Conservation (phyloP, 1,140 invertebrate genomes). For the Andrena cerasifolii region DNA sequence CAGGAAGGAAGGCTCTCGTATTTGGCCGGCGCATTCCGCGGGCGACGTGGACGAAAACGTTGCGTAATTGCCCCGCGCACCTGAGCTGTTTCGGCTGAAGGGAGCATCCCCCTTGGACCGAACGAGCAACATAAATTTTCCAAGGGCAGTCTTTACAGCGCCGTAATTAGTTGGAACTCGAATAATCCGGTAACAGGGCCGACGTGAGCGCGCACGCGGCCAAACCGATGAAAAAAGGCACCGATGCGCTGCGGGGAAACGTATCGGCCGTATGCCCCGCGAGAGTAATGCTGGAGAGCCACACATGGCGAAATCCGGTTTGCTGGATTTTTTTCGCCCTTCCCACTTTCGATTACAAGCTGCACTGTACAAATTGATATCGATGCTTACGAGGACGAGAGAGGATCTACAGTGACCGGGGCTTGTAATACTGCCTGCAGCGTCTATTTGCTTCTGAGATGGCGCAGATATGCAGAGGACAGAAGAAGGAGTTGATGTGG, state of each 20-base stretch:
- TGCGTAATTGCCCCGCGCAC: slow-evolving; percentile 67
- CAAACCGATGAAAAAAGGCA: slow-evolving; percentile 52
- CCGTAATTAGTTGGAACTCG: slow-evolving; percentile 73
- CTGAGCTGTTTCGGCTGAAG: slow-evolving; percentile 33
- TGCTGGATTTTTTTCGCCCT: neutral
- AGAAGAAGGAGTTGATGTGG: no score
- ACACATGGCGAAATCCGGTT: slow-evolving; percentile 26
- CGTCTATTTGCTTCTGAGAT: no score
- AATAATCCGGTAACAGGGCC: slow-evolving; percentile 57
- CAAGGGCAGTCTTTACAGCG: slow-evolving; percentile 60
- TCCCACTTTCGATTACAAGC: neutral
- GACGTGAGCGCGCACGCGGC: slow-evolving; percentile 63
- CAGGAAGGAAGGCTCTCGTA: neutral
- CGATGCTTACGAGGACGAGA: no score
- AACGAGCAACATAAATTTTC: slow-evolving; percentile 67
- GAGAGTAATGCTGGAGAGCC: slow-evolving; percentile 46
- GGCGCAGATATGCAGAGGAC: no score
- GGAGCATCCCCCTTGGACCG: slow-evolving; percentile 16
- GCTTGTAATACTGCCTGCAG: no score
- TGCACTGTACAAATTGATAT: slow-evolving; percentile 31
- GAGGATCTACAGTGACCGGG: no score
- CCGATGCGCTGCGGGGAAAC: slow-evolving; percentile 61
- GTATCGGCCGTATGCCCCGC: slow-evolving; percentile 22
- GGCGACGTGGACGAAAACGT: slow-evolving; percentile 61
- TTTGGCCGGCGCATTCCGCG: slow-evolving; percentile 26